Conservation (phyloP, 2,888 invertebrate species). For the Nymphalis urticae region DNA sequence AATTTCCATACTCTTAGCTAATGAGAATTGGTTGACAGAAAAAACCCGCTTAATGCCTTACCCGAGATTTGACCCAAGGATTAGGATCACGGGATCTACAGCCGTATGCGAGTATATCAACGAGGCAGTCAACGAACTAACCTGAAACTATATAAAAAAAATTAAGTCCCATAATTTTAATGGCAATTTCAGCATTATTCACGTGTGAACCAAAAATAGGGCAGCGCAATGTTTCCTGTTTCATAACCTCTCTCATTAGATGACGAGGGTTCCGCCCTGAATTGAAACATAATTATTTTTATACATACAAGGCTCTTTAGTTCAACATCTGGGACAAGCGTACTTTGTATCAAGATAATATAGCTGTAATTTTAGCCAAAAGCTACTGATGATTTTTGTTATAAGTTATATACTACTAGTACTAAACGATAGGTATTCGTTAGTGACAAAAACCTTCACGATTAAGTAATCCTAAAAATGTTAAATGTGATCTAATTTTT, state of each 20-base stretch:
- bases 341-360: constrained; percentile 12
- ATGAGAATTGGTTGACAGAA: too few species aligned
- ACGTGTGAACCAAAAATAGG: constrained; percentile 26
- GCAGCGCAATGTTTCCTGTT: constrained; percentile 17
- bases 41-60: too few species aligned
- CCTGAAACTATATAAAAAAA: not conserved
- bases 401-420: not conserved
- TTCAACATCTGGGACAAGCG: constrained; percentile 15
- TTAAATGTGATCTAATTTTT: too few species aligned
- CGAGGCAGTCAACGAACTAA: too few species aligned
- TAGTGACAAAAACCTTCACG: too few species aligned
- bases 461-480: too few species aligned
- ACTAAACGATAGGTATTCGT: too few species aligned
- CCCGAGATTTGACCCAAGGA: too few species aligned
- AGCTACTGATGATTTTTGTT: not conserved
- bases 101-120: too few species aligned
- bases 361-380: constrained; percentile 4
- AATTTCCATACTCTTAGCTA: too few species aligned
- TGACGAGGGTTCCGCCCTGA: constrained; percentile 31
- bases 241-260: constrained; percentile 32
- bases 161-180: not conserved
- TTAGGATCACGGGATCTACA: too few species aligned
- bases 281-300: constrained; percentile 30
- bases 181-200: constrained; percentile 24
- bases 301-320: constrained; percentile 21